A percentile compares a stretch with the other conserved stretches of the same genome.
These are phyloP conservation scores for Drosophila testacea DNA, from an alignment of 2,888 invertebrate species.

Conservation along the genomic window DNA sequence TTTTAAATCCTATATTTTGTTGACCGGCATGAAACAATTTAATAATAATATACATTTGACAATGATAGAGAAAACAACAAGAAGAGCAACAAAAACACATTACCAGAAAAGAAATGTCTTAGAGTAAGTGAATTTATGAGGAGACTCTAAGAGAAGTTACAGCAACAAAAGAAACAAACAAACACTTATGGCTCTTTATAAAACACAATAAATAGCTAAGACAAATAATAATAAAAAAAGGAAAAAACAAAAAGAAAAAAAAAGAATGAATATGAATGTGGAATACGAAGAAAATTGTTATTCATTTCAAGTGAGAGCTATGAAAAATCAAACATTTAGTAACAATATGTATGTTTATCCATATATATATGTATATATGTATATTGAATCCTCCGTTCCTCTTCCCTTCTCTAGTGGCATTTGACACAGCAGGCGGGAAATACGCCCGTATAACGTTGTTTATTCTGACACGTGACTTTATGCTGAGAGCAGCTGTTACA, in stretches of 20 bases:
- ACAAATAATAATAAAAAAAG: slow-evolving; percentile 25
- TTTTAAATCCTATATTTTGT: slow-evolving; percentile 2
- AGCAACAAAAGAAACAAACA: slow-evolving; percentile 3
- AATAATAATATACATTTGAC: slow-evolving; percentile 86
- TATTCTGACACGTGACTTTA: slow-evolving; percentile 77
- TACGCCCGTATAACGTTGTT: slow-evolving; percentile 79
- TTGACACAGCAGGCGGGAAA: slow-evolving; percentile 83
- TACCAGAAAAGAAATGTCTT: slow-evolving; percentile 13
- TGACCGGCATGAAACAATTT: slow-evolving; percentile 87
- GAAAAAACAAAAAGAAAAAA: slow-evolving; percentile 23
- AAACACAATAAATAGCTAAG: slow-evolving; percentile 44
- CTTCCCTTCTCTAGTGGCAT: slow-evolving; percentile 59
- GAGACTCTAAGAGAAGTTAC: slow-evolving; percentile 1
- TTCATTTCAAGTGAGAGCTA: slow-evolving; percentile 5
- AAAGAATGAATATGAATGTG: slow-evolving; percentile 19
- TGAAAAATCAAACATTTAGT: not conserved
- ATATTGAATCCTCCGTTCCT: not conserved
- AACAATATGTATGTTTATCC: not conserved
- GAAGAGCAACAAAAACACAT: slow-evolving; percentile 17
- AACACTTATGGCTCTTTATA: slow-evolving; percentile 23
- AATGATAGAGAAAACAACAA: not conserved
- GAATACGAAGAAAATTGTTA: slow-evolving; percentile 24
- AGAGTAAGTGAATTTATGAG: slow-evolving; percentile 6
- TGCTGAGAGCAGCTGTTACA: slow-evolving; percentile 67
- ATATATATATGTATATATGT: not conserved